Evolutionary conservation across 2,797 vertebrate genomes (phyloP), one percentile per base, ranked within the genome.

Genomic region (Anableps anableps): DNA sequence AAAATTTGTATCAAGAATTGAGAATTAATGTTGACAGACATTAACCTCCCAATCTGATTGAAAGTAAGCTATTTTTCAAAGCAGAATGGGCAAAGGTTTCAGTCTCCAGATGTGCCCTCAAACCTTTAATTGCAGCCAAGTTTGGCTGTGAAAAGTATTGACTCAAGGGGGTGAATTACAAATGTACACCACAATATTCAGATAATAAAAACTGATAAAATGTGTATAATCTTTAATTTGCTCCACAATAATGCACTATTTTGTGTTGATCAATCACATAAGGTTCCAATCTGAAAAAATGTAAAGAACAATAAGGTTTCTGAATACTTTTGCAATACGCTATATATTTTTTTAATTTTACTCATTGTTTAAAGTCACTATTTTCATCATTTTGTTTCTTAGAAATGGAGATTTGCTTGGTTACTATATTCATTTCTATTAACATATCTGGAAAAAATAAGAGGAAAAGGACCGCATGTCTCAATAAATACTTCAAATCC

Each of bases 391-490:
- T 4, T 71, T 71, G 26, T 71, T 9, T 47, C 68, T 45, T 1
- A 47, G 68, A 50, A 58, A 41, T 43, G 41, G 41, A 8, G 13
- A 71, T 78, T 64, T n/a, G 11, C 51, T 17, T 29, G 34, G 0
- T 71, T 41, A 80, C 74, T 34, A 38, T 43, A 9, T 64, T 68
- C 19, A 38, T 77, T 38, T 10, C 13, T 38, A 81, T 10, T 29
- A 50, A 38, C 31, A 31, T 29, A 68, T 14, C 76, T 0, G 66
- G 26, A 38, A 47, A 74, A 74, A 31, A 17, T 6, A 8, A 38
- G 23, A n/a, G 4, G 8, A 55, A 29, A 78, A 72, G 21, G 5
- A 26, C 6, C 1, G 9, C n/a, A 47, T 50, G 29, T 26, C 36
- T 19, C 78, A 31, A 31, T 64, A 38, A 26, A 53, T 58, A 38